Base-by-base conservation (phyloP, 1,140 invertebrate genomes). In the Macrocentrus cingulum region DNA sequence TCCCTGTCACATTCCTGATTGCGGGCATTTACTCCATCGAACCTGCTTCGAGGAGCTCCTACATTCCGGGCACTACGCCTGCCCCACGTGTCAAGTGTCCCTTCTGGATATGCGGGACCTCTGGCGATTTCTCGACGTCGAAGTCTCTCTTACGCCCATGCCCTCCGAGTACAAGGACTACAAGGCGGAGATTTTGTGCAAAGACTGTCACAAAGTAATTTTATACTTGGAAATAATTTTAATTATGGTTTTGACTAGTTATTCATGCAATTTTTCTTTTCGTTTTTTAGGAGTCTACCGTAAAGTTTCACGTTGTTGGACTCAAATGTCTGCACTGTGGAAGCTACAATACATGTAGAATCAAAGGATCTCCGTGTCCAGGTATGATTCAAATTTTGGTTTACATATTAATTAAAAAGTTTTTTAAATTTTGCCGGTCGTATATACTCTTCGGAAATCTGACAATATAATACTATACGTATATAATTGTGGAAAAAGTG, bases 61-160 rank as follows among this genome's bases (percentile, higher is more conserved):
- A 50, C 81, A 85, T 49, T 87, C 87, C 0, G 90, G 90, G 1
- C 88, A 91, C 70, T 94, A 92, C 71, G 88, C 89, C 25, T 94
- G 92, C 73, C 91, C 92, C n/a, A 88, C 87, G 7, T 94, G 91
- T 76, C 88, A 90, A 76, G 88, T 88, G 22, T 92, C 91, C 29
- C 84, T 94, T 70, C 84, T 92, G 57, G 88, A 94, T 67, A 94
- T 94, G 91, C 82, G 87, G 19, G 80, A 83, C 76, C 68, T 92
- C 7, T 94, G 91, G 91, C 85, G 85, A 61, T 88, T 88, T 70
- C 76, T 93, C 60, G 91, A 94, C 75, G 85, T 85, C 9, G 91
- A 94, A 77, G 86, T 93, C 8, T 83, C 82, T 1, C 82, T 86
- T 20, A 91, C 90, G 11, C 89, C 89, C 0, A 91, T 94, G 87